Evolutionary conservation across 1,140 invertebrate species (phyloP).

Genomic region (Caenorhabditis remanei): DNA sequence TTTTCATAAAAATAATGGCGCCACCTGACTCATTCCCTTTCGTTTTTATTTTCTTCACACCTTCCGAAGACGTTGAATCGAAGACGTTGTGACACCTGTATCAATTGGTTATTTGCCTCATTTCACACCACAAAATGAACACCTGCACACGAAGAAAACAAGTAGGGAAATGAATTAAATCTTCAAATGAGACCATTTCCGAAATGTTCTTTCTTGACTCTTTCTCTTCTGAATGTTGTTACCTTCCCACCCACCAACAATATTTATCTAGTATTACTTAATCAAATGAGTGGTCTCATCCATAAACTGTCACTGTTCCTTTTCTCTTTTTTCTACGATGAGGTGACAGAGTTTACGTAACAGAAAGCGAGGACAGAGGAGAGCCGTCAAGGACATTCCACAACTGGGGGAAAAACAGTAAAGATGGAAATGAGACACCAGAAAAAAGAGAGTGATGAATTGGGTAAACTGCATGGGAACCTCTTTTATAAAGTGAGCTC

Average conservation of each 20-base stretch:
- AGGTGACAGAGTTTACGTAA: conserved; percentile 47
- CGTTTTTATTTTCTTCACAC: neutral
- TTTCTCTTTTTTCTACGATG: neutral
- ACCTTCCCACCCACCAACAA: neutral
- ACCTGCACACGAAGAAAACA: neutral
- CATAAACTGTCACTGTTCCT: conserved; percentile 24
- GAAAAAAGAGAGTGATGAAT: conserved; percentile 5
- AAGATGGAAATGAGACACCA: conserved; percentile 3
- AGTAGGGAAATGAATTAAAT: neutral
- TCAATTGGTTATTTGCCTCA: conserved; percentile 15
- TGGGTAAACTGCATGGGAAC: conserved; percentile 40
- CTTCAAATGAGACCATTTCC: no score
- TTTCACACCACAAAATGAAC: conserved; percentile 9
- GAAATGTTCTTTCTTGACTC: no score
- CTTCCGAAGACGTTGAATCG: neutral
- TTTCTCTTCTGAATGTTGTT: no score
- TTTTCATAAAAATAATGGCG: neutral
- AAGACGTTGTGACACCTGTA: conserved; percentile 29
- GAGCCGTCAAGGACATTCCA: neutral
- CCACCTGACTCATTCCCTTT: conserved; percentile 3
- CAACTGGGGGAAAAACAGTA: neutral
- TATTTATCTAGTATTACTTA: neutral
- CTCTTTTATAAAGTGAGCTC: neutral
- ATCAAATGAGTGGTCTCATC: conserved; percentile 26
- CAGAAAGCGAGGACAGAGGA: neutral